Evolutionary conservation across 2,888 invertebrate genomes (phyloP).

Genomic region (Melanostoma scalare): DNA sequence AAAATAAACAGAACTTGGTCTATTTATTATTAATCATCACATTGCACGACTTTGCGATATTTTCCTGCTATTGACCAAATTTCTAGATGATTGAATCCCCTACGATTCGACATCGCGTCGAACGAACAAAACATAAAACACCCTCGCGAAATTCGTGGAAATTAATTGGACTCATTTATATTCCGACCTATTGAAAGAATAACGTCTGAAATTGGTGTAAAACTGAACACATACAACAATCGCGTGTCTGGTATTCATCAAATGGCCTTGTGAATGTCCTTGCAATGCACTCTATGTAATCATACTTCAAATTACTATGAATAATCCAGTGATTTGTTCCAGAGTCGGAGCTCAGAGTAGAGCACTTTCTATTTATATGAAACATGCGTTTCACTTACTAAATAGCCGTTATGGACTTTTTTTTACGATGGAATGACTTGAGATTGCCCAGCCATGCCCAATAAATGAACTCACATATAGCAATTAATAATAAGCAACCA

Average conservation of each 20-base stretch:
- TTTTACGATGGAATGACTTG: background rate
- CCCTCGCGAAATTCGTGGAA: too few species aligned
- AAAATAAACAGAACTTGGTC: too few species aligned
- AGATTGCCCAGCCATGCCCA: background rate
- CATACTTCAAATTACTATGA: slow-evolving; percentile 36
- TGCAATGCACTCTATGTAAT: slow-evolving; percentile 22
- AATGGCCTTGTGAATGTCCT: slow-evolving; percentile 16
- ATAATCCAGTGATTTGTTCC: slow-evolving; percentile 47
- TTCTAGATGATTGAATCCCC: too few species aligned
- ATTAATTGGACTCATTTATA: too few species aligned
- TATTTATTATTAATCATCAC: too few species aligned
- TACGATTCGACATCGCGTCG: too few species aligned
- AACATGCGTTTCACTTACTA: slow-evolving; percentile 10
- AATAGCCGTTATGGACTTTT: background rate
- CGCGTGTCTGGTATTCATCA: slow-evolving; percentile 26
- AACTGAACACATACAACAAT: background rate
- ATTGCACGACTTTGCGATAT: too few species aligned
- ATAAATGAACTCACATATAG: background rate
- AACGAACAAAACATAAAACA: too few species aligned
- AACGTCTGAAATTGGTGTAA: background rate
- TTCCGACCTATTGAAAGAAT: background rate
- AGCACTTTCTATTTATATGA: slow-evolving; percentile 12
- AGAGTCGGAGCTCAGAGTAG: background rate
- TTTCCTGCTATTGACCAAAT: too few species aligned
- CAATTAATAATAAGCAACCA: slow-evolving; percentile 18